Base-by-base conservation (phyloP, 2,888 invertebrate genomes). In the Eurytoma californica region DNA sequence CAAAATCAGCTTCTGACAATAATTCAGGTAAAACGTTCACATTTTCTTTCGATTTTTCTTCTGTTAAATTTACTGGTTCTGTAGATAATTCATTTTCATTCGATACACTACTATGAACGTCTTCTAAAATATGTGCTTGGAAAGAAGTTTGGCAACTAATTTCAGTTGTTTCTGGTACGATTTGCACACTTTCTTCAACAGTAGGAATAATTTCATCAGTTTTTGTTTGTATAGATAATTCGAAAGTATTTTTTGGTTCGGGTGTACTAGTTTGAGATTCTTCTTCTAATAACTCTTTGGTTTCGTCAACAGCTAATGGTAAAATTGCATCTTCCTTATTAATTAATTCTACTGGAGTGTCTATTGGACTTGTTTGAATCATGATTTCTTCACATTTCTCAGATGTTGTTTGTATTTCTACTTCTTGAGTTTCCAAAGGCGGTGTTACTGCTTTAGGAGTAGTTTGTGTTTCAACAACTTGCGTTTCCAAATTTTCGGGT, bases 201-300 rank as follows among this genome's bases (percentile, higher is more conserved):
- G 88, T 88, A 77, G 86, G 49, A 16, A 86, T 84, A 28, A 83
- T 83, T 86, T 92, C 88, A 85, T 90, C 83, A 90, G 85, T 14
- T 16, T 82, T 86, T 3, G 86, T 87, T 79, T 87, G 87, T 1
- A 83, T 70, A 3, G 77, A 77, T 16, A 73, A 63, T 14, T 81
- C 77, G 13, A 77, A 77, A 66, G 79, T 82, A 13, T 51, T 53
- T 67, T 58, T 60, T 24, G 16, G n/a, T 55, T 75, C 57, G 14
- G 60, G 55, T 16, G 69, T 57, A 58, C 51, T 79, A 14, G 74
- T 70, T 65, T 75, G 63, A n/a, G 61, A 47, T 18, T 69, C 79
- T 67, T 7, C 67, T 66, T 77, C 73, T 3, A 30, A 16, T 47
- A 76, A 20, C 47, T 30, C 61, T 18, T 72, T 69, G n/a, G 69